Percentiles rank a stretch among this genome's conserved stretches.
Conservation (phyloP, 2,113 vertebrate genomes). For the Mus spicilegus region DNA sequence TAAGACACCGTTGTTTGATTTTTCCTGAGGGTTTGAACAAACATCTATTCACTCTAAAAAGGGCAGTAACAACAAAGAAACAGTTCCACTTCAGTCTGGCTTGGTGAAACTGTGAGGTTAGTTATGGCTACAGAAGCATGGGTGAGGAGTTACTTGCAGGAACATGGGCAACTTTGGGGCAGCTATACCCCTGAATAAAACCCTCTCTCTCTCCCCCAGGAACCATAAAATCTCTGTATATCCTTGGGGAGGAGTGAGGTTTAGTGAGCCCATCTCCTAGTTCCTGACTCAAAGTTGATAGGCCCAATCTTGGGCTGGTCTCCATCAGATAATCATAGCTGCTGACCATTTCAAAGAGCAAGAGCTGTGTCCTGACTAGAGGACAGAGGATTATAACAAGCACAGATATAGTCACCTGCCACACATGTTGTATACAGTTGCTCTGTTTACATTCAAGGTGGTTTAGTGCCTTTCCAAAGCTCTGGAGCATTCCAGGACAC, state of each 20-base stretch:
- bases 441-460: constrained; percentile 15
- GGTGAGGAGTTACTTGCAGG: neutral
- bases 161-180: neutral
- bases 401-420: neutral
- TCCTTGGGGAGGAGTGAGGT: neutral
- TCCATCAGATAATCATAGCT: neutral
- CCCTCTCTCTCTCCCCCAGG: too few relatives aligned
- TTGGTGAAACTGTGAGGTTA: neutral
- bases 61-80: neutral
- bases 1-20: neutral
- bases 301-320: neutral
- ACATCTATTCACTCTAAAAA: neutral
- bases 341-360: neutral
- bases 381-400: neutral
- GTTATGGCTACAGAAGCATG: neutral
- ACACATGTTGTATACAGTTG: neutral
- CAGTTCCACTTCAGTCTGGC: too few relatives aligned
- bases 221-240: neutral
- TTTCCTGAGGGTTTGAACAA: neutral
- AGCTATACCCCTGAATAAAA: too few relatives aligned
- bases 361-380: neutral
- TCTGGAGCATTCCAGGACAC: constrained; percentile 87
- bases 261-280: neutral
- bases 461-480: constrained; percentile 70
- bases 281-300: too few relatives aligned